Conservation (phyloP, 2,888 invertebrate species). For the Cryptocheilus praepositus region DNA sequence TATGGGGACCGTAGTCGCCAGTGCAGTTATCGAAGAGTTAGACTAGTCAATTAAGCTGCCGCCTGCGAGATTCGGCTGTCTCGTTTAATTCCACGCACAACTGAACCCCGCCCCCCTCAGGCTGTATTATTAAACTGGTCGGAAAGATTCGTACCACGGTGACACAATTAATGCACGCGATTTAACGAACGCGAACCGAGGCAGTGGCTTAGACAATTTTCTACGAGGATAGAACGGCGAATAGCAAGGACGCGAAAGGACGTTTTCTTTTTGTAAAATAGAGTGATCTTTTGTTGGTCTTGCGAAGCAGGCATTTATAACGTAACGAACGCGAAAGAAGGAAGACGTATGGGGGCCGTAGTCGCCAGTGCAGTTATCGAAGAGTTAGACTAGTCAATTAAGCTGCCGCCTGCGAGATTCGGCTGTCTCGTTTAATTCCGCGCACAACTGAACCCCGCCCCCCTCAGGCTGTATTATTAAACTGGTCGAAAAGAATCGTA, state of each 20-base stretch:
- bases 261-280: no score
- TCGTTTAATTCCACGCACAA: constrained; percentile 29
- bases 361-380: no score
- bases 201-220: constrained; percentile 20
- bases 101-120: constrained; percentile 2
- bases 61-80: constrained; percentile 44
- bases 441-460: constrained; percentile 21
- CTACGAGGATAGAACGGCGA: no score
- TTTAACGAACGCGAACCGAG: constrained; percentile 34
- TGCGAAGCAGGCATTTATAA: no score
- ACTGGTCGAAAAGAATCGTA: background rate
- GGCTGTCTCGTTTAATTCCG: constrained; percentile 38
- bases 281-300: no score
- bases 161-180: constrained; percentile 46
- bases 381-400: constrained; percentile 31
- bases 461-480: no score
- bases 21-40: background rate
- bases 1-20: no score
- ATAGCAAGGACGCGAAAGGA: no score
- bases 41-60: constrained; percentile 36
- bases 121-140: no score
- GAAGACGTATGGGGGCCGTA: no score
- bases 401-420: constrained; percentile 36
- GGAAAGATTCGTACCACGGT: constrained; percentile 12
- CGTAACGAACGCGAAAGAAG: no score